Percentiles rank a stretch among this genome's conserved stretches.
These are phyloP conservation scores for Coregonus ussuriensis DNA, from an alignment of 2,797 vertebrate genomes.

Conservation along the genomic window DNA sequence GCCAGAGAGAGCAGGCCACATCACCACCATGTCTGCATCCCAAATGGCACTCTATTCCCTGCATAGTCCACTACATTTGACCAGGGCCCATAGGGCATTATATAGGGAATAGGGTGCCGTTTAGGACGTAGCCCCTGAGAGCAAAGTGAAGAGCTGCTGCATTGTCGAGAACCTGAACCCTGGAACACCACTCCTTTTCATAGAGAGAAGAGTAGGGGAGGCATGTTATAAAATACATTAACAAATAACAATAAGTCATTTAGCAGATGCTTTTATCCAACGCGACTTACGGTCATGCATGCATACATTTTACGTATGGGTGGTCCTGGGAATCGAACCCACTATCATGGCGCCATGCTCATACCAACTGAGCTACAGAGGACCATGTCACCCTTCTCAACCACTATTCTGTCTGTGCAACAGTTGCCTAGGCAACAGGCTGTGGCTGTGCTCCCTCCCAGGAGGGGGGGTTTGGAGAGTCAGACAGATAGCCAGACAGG, in stretches of 20 bases:
- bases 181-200: neutral
- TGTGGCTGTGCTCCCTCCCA: neutral
- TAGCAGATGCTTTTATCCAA: no score
- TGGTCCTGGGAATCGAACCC: no score
- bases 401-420: neutral
- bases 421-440: slow-evolving; percentile 13
- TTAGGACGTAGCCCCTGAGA: neutral
- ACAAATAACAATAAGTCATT: no score
- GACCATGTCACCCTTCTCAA: neutral
- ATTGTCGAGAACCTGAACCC: no score
- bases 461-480: neutral
- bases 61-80: no score
- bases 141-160: neutral
- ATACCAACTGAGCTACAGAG: no score
- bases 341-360: no score
- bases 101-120: neutral
- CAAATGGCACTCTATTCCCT: neutral
- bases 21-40: neutral
- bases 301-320: no score
- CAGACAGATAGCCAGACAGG: neutral
- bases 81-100: neutral
- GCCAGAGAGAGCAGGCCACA: neutral
- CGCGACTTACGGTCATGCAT: no score
- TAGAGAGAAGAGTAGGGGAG: neutral
- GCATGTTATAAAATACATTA: neutral